phyloP scores from a whole-genome alignment of 2,797 vertebrate genomes.

The Tamandua tetradactyla region DNA sequence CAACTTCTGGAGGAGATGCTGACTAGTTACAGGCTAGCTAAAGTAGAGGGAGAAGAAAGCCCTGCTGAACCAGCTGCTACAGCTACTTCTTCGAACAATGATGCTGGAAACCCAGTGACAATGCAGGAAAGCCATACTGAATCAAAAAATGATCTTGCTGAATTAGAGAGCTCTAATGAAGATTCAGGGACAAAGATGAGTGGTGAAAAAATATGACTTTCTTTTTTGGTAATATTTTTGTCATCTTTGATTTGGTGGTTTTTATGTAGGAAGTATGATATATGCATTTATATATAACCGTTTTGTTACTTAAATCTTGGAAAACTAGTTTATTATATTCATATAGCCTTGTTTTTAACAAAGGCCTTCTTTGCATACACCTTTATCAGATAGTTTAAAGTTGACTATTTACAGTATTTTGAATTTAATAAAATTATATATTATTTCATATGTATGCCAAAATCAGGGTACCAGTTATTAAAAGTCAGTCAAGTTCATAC shows the following conservation, averaged over 20 bases:
- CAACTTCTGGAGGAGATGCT: slow-evolving; percentile 97
- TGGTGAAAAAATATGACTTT: slow-evolving; percentile 68
- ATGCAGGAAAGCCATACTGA: slow-evolving; percentile 81
- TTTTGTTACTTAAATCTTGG: slow-evolving; percentile 69
- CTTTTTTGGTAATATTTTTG: slow-evolving; percentile 69
- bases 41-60: slow-evolving; percentile 87
- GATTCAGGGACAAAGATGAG: slow-evolving; percentile 82
- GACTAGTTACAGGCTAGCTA: slow-evolving; percentile 91
- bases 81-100: slow-evolving; percentile 84
- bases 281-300: slow-evolving; percentile 68
- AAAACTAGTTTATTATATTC: slow-evolving; percentile 75
- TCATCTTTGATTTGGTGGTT: slow-evolving; percentile 71
- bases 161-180: slow-evolving; percentile 81
- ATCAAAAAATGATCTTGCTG: slow-evolving; percentile 80
- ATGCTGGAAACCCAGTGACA: slow-evolving; percentile 78
- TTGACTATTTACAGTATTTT: slow-evolving; percentile 45
- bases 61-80: slow-evolving; percentile 84
- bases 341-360: slow-evolving; percentile 71
- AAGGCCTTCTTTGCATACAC: slow-evolving; percentile 71
- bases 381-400: slow-evolving; percentile 71
- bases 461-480: slow-evolving; percentile 59
- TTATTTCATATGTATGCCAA: slow-evolving; percentile 63
- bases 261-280: slow-evolving; percentile 68
- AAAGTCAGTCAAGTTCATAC: slow-evolving; percentile 60
- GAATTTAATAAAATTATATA: slow-evolving; percentile 71